Percentiles rank a stretch among this genome's conserved stretches.
Conservation (phyloP, 2,113 vertebrate species). For the Percina caprodes region DNA sequence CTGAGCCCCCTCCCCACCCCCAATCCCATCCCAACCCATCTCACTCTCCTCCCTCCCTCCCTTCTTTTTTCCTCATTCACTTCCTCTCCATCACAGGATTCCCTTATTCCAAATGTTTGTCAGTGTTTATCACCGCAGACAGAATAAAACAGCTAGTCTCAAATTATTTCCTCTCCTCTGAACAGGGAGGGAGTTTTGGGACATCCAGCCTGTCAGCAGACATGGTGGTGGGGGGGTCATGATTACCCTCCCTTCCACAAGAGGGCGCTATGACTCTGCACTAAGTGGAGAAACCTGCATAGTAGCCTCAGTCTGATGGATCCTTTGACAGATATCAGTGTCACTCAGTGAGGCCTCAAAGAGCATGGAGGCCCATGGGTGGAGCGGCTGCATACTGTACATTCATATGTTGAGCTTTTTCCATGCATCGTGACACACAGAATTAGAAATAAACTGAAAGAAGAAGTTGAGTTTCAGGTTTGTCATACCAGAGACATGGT, state of each 20-base stretch:
- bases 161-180: background rate
- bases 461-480: constrained; percentile 20
- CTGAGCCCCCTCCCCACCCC: constrained; percentile 43
- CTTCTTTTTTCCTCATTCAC: constrained; percentile 2
- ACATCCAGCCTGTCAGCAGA: background rate
- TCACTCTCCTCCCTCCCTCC: background rate
- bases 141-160: accelerated
- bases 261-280: constrained; percentile 72
- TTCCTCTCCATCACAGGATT: background rate
- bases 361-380: constrained; percentile 38
- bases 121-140: too few relatives aligned
- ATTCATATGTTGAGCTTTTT: constrained; percentile 25
- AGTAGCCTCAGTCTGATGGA: constrained; percentile 28
- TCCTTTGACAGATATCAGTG: constrained; percentile 64
- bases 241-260: constrained; percentile 72
- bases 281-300: background rate
- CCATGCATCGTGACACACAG: constrained; percentile 19
- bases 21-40: background rate
- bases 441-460: constrained; percentile 22
- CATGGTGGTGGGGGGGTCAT: background rate
- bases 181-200: background rate
- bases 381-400: constrained; percentile 54
- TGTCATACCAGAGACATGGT: background rate
- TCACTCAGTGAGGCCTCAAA: constrained; percentile 48
- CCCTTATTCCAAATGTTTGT: background rate